Percentiles rank a stretch among this genome's conserved stretches.
phyloP scores from a whole-genome alignment of 2,797 vertebrate species.

The Malacoctenus gilli region DNA sequence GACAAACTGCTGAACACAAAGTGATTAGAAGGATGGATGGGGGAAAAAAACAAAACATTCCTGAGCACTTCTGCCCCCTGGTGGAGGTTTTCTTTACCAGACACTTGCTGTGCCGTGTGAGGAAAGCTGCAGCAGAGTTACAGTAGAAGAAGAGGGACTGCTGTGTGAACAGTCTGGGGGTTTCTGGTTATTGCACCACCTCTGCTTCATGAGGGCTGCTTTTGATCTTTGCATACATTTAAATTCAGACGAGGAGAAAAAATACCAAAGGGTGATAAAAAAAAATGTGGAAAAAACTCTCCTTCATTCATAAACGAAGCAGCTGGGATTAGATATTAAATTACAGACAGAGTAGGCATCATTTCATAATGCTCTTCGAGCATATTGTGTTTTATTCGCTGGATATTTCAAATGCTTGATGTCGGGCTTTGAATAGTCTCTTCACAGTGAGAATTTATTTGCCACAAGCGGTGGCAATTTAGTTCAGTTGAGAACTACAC shows the following conservation, averaged over 20 bases:
- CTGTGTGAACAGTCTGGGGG: conserved; percentile 45
- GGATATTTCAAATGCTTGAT: conserved; percentile 46
- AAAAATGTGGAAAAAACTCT: too few species aligned
- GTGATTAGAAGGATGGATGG: conserved; percentile 11
- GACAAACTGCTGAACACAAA: conserved; percentile 46
- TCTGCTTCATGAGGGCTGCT: conserved; percentile 53
- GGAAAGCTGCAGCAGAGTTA: conserved; percentile 18
- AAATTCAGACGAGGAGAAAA: conserved; percentile 65
- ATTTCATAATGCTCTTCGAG: conserved; percentile 63
- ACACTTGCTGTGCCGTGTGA: conserved; percentile 5
- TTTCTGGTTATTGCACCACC: conserved; percentile 80
- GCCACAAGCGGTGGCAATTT: conserved; percentile 27
- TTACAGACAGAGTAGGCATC: conserved; percentile 49
- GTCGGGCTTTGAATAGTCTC: conserved; percentile 35
- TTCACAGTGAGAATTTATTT: conserved; percentile 23
- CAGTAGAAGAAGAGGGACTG: conserved; percentile 30
- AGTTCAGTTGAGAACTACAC: conserved; percentile 8
- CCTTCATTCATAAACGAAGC: conserved; percentile 67
- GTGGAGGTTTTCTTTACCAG: conserved; percentile 65
- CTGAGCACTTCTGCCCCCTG: conserved; percentile 83
- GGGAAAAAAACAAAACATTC: conserved; percentile 40
- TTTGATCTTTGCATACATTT: conserved; percentile 76
- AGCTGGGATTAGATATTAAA: conserved; percentile 54
- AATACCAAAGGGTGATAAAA: conserved; percentile 43
- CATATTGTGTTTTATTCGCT: conserved; percentile 53